Evolutionary conservation across 1,140 invertebrate species (phyloP).

Genomic region (Varroa destructor): DNA sequence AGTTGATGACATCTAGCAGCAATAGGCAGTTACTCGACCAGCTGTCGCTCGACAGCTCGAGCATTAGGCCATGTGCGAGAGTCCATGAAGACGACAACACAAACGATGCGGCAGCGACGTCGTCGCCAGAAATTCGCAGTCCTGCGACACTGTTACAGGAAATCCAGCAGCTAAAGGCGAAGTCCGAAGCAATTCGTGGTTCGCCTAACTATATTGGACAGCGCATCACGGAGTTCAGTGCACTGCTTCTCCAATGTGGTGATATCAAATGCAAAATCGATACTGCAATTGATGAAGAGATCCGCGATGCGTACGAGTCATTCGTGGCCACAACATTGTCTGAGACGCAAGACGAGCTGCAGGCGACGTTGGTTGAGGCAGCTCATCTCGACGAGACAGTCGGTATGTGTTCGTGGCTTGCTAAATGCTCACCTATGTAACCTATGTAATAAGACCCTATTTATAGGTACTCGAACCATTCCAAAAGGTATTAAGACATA

Average conservation of each 20-base stretch:
- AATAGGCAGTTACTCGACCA: conserved; percentile 19
- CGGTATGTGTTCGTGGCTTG: background rate
- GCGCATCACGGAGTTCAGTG: conserved; percentile 4
- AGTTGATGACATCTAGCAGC: conserved; percentile 5
- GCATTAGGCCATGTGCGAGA: too few relatives aligned
- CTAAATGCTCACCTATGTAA: too few relatives aligned
- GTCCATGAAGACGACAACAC: too few relatives aligned
- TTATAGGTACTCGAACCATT: too few relatives aligned
- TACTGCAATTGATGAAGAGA: background rate
- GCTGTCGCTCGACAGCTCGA: conserved; percentile 1
- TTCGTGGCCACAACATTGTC: background rate
- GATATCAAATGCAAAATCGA: background rate
- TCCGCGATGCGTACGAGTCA: conserved; percentile 8
- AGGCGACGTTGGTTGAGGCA: conserved; percentile 18
- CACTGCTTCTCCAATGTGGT: background rate
- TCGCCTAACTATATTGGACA: background rate
- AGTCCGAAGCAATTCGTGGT: background rate
- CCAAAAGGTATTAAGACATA: too few relatives aligned
- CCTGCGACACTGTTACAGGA: background rate
- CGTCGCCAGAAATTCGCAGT: background rate
- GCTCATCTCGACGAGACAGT: conserved; percentile 19
- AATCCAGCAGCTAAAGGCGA: conserved; percentile 13
- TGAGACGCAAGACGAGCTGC: conserved; percentile 24
- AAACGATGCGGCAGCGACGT: too few relatives aligned
- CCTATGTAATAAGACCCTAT: too few relatives aligned